phyloP scores from a whole-genome alignment of 2,113 vertebrate genomes.

The Rhipidura dahli region DNA sequence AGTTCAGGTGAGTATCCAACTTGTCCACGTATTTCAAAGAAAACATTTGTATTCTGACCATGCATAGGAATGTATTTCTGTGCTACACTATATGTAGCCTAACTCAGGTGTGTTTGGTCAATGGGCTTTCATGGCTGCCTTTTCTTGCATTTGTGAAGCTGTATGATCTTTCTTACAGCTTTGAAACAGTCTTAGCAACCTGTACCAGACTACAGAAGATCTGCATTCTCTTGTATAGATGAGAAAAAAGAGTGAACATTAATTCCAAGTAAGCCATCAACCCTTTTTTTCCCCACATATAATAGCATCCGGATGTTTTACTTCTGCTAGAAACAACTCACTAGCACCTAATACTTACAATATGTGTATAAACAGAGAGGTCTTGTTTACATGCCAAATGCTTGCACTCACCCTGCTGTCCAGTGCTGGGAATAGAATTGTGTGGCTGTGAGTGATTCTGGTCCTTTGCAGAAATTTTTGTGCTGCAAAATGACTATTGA shows the following conservation, averaged over 20 bases:
- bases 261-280: not conserved
- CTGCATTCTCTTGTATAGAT: not conserved
- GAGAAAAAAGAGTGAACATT: not conserved
- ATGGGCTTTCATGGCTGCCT: not conserved
- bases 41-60: not conserved
- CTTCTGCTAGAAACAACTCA: slow-evolving; percentile 34
- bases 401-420: slow-evolving; percentile 25
- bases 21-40: not conserved
- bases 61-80: not conserved
- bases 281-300: not conserved
- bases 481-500: not conserved
- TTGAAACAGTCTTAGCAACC: not conserved
- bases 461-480: not conserved
- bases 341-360: slow-evolving; percentile 54
- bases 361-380: slow-evolving; percentile 64
- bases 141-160: not conserved
- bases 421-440: not conserved
- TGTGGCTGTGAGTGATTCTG: not conserved
- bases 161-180: not conserved
- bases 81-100: not conserved
- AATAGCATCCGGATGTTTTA: slow-evolving; percentile 44
- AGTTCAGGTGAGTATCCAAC: not conserved
- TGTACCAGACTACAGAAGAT: not conserved
- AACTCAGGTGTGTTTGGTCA: not conserved
- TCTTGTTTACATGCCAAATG: slow-evolving; percentile 62